Evolutionary conservation across 2,113 vertebrate species (phyloP).

Genomic region (Sitta europaea): DNA sequence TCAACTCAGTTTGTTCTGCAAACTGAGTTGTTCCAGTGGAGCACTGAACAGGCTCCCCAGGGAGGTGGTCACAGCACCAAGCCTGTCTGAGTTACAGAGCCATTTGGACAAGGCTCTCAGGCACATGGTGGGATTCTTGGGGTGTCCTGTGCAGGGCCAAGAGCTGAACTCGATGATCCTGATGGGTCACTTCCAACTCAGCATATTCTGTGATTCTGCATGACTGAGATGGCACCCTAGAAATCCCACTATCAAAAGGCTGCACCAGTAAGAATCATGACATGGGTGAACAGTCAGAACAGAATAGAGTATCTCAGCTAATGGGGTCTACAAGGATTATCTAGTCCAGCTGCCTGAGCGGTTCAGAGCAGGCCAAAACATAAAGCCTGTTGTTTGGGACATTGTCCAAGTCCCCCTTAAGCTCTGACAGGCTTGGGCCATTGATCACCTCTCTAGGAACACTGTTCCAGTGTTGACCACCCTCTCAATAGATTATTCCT

Average conservation of each 20-base stretch:
- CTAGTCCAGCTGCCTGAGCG: not conserved
- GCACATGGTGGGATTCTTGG: not conserved
- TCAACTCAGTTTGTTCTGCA: not conserved
- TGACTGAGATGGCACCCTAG: not conserved
- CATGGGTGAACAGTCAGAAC: not conserved
- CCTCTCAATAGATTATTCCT: not conserved
- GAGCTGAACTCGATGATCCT: not conserved
- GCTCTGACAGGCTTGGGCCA: not conserved
- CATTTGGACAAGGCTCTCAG: not conserved
- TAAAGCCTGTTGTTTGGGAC: not conserved
- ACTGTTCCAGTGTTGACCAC: not conserved
- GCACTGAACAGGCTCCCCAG: not conserved
- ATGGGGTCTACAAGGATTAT: not conserved
- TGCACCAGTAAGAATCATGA: not conserved
- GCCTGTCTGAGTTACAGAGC: not conserved
- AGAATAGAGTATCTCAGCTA: not conserved
- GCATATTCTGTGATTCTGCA: not conserved
- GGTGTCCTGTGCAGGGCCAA: not conserved
- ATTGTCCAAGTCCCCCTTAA: not conserved
- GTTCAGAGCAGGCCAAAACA: not conserved
- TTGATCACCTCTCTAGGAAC: not conserved
- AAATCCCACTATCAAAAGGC: not conserved
- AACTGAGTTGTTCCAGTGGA: not conserved
- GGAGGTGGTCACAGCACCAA: not conserved
- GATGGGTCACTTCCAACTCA: not conserved